Conservation (phyloP, 2,888 invertebrate species). For the Drosophila lacicola region DNA sequence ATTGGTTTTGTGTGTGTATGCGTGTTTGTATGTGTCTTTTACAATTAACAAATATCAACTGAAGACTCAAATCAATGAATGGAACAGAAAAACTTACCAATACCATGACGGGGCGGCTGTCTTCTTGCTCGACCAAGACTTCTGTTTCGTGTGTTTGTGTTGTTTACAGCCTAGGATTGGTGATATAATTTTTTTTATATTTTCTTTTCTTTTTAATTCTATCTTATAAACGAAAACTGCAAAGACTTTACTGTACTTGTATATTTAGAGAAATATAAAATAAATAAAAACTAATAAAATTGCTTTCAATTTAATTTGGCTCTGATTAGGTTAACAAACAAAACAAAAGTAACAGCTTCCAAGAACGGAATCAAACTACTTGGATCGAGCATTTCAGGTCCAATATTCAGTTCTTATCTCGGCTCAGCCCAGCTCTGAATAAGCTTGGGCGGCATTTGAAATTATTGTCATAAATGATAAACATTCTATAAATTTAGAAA, state of each 20-base stretch:
- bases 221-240: slow-evolving; percentile 31
- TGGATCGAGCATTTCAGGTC: slow-evolving; percentile 1
- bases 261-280: slow-evolving; percentile 15
- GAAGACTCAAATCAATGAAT: slow-evolving; percentile 21
- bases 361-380: slow-evolving; percentile 39
- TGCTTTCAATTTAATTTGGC: slow-evolving; percentile 27
- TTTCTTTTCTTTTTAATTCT: slow-evolving; percentile 28
- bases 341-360: slow-evolving; percentile 9
- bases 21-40: slow-evolving; percentile 18
- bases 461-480: slow-evolving; percentile 13
- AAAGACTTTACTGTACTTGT: slow-evolving; percentile 20
- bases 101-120: slow-evolving; percentile 86
- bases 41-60: slow-evolving; percentile 4
- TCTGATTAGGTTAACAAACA: slow-evolving; percentile 20
- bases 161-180: slow-evolving; percentile 85
- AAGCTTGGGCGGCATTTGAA: slow-evolving; percentile 21
- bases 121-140: slow-evolving; percentile 86
- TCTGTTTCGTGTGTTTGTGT: slow-evolving; percentile 86
- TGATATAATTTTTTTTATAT: slow-evolving; percentile 72
- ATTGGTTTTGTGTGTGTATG: not conserved
- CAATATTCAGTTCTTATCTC: slow-evolving; percentile 15
- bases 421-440: slow-evolving; percentile 1
- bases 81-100: slow-evolving; percentile 83
- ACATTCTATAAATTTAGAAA: not conserved
- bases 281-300: slow-evolving; percentile 18